Conservation (phyloP, 2,888 invertebrate genomes). For the Sisyra nigra region DNA sequence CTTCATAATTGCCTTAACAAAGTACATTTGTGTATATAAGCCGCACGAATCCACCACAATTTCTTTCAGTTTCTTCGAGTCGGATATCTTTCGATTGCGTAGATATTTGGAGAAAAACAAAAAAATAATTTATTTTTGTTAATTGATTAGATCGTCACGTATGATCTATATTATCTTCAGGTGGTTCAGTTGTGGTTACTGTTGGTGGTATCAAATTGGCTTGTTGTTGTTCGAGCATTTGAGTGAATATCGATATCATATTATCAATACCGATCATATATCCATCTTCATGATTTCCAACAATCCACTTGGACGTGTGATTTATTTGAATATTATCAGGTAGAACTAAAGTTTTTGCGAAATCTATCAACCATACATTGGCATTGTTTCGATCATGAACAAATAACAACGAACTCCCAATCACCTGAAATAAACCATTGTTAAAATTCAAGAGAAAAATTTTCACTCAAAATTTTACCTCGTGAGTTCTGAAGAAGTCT, state of each 20-base stretch:
- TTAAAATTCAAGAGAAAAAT: not conserved
- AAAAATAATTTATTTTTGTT: too few relatives aligned
- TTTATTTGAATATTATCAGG: slow-evolving; percentile 57
- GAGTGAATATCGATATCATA: slow-evolving; percentile 68
- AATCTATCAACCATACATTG: slow-evolving; percentile 94
- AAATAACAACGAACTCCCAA: slow-evolving; percentile 86
- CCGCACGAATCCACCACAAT: too few relatives aligned
- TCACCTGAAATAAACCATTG: slow-evolving; percentile 37
- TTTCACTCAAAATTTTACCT: slow-evolving; percentile 30
- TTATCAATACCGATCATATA: slow-evolving; percentile 86
- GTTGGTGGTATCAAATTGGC: slow-evolving; percentile 22
- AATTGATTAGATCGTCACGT: too few relatives aligned
- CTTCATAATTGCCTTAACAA: too few relatives aligned
- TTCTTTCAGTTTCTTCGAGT: too few relatives aligned
- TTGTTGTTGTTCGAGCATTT: slow-evolving; percentile 32
- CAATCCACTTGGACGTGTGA: slow-evolving; percentile 76
- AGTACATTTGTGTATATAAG: too few relatives aligned
- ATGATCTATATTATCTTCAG: slow-evolving; percentile 13
- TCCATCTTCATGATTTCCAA: slow-evolving; percentile 93
- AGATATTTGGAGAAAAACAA: too few relatives aligned
- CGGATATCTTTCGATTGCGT: too few relatives aligned
- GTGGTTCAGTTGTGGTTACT: slow-evolving; percentile 13
- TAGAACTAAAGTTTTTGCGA: slow-evolving; percentile 82
- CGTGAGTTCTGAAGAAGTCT: slow-evolving; percentile 80
- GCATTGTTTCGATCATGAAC: slow-evolving; percentile 83